A percentile compares a stretch with the other conserved stretches of the same genome.
phyloP scores from a whole-genome alignment of 1,140 invertebrate genomes.

The Metopolophium dirhodum region DNA sequence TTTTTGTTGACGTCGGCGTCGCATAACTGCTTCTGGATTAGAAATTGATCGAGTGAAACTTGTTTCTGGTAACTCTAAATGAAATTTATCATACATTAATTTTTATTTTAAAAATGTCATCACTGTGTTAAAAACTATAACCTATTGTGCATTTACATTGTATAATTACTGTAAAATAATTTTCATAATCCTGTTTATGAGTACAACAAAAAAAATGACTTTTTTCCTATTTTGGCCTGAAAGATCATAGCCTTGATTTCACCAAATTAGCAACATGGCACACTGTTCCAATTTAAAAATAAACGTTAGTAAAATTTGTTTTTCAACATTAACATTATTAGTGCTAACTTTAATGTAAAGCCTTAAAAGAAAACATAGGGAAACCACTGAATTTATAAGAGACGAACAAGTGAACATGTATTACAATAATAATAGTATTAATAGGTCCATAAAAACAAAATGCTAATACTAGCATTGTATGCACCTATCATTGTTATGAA shows the following conservation, averaged over 20 bases:
- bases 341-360: background rate
- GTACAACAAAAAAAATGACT: background rate
- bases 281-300: no score
- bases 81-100: constrained; percentile 39
- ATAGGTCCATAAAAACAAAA: background rate
- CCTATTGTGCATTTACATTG: background rate
- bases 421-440: no score
- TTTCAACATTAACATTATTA: background rate
- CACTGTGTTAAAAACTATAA: background rate
- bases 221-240: no score
- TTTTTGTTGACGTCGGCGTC: constrained; percentile 94
- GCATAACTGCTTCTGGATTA: constrained; percentile 99
- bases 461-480: background rate
- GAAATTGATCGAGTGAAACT: constrained; percentile 98
- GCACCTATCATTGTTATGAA: no score
- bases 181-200: background rate
- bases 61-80: constrained; percentile 90
- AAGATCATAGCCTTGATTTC: no score
- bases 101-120: background rate
- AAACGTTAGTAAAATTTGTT: background rate
- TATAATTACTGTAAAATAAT: background rate
- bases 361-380: background rate
- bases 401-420: no score
- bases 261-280: no score
- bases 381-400: background rate